Conservation (phyloP, 2,797 vertebrate genomes). For the Euthynnus affinis region DNA sequence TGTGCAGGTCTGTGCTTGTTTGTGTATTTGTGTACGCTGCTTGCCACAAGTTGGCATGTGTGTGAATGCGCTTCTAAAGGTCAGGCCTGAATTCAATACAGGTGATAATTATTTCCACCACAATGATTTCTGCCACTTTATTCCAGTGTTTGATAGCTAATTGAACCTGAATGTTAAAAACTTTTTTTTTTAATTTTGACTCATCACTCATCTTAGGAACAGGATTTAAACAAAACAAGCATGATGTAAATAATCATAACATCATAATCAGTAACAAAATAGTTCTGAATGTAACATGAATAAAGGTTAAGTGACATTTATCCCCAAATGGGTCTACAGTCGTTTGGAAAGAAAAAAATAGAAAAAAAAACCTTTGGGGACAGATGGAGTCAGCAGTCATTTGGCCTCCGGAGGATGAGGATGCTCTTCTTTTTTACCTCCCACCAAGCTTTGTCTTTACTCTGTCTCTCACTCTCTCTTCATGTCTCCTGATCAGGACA, state of each 20-base stretch:
- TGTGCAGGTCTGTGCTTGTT: slow-evolving; percentile 48
- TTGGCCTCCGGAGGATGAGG: slow-evolving; percentile 78
- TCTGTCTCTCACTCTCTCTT: slow-evolving; percentile 41
- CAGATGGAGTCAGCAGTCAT: slow-evolving; percentile 63
- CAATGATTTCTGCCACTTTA: not conserved
- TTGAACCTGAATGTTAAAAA: slow-evolving; percentile 4
- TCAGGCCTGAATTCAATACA: slow-evolving; percentile 12
- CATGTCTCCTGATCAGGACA: slow-evolving; percentile 83
- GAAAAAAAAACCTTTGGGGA: slow-evolving; percentile 66
- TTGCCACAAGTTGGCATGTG: slow-evolving; percentile 14
- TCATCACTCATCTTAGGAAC: slow-evolving; percentile 4
- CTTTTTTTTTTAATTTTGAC: slow-evolving; percentile 34
- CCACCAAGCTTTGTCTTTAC: slow-evolving; percentile 67
- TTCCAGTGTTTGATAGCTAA: slow-evolving; percentile 1
- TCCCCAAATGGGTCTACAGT: slow-evolving; percentile 58
- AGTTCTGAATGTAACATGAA: slow-evolving; percentile 49
- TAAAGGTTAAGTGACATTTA: slow-evolving; percentile 69
- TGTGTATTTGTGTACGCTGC: slow-evolving; percentile 18
- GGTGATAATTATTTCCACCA: slow-evolving; percentile 17
- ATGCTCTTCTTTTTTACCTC: slow-evolving; percentile 66
- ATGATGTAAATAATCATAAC: slow-evolving; percentile 69
- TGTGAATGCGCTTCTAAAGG: slow-evolving; percentile 8
- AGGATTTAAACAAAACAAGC: slow-evolving; percentile 42
- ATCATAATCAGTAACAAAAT: slow-evolving; percentile 59
- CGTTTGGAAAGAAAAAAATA: slow-evolving; percentile 26